Conservation (phyloP, 1,140 invertebrate genomes). For the Diploscapter pachys region DNA sequence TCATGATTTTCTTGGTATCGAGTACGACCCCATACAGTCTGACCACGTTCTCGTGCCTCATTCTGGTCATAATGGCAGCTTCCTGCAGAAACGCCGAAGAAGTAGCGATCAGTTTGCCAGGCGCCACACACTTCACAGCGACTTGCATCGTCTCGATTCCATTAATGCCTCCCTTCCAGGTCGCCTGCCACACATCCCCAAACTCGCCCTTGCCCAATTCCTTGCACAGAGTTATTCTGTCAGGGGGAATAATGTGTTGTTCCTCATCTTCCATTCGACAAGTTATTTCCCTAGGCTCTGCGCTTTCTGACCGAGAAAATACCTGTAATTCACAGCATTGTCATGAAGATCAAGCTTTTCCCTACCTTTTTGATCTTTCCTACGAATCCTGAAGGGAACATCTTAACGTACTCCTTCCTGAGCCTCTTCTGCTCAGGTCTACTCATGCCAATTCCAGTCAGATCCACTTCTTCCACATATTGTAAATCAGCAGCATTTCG, state of each 20-base stretch:
- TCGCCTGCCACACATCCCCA: conserved; percentile 92
- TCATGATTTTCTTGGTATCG: conserved; percentile 87
- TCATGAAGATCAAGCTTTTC: too few species aligned
- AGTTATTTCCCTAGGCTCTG: conserved; percentile 59
- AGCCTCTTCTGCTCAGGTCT: conserved; percentile 88
- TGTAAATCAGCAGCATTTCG: conserved; percentile 82
- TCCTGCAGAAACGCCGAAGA: conserved; percentile 95
- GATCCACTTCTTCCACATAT: conserved; percentile 87
- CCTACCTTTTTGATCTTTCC: conserved; percentile 72
- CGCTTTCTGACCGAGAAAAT: conserved; percentile 44
- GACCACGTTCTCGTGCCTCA: conserved; percentile 93
- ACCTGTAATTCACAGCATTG: not conserved
- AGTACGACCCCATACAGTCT: conserved; percentile 92
- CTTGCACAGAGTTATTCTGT: conserved; percentile 81
- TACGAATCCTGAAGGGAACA: conserved; percentile 81
- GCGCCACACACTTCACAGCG: conserved; percentile 89
- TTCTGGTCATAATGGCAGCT: conserved; percentile 93
- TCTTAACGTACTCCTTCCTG: conserved; percentile 86
- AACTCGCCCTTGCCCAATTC: conserved; percentile 92
- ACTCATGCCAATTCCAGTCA: conserved; percentile 81
- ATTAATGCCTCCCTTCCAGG: conserved; percentile 77
- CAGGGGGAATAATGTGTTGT: conserved; percentile 89
- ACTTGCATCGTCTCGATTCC: conserved; percentile 69
- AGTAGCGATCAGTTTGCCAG: conserved; percentile 76
- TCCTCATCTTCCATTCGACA: conserved; percentile 64